Conservation (phyloP, 2,113 vertebrate genomes). For the Cebidichthys violaceus region DNA sequence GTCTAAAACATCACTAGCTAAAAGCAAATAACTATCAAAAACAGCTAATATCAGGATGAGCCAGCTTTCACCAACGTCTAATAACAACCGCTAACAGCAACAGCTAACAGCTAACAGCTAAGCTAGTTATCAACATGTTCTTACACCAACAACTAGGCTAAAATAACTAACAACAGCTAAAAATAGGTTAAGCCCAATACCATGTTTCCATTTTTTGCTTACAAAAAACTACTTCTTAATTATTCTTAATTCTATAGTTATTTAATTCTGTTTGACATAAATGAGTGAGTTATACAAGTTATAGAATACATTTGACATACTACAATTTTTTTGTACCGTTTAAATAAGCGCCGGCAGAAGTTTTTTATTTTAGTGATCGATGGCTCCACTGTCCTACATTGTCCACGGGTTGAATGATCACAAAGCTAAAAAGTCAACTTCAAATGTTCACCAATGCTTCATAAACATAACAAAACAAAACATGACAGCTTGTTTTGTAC, state of each 20-base stretch:
- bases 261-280: background rate
- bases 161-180: background rate
- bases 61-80: background rate
- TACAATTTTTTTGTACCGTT: background rate
- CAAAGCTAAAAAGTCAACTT: background rate
- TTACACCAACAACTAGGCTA: background rate
- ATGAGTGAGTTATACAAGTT: background rate
- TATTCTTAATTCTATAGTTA: background rate
- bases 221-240: background rate
- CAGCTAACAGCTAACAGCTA: background rate
- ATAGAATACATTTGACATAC: background rate
- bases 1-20: background rate
- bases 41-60: background rate
- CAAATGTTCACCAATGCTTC: background rate
- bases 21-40: background rate
- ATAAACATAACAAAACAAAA: conserved; percentile 1
- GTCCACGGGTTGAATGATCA: background rate
- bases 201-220: background rate
- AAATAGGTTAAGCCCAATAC: background rate
- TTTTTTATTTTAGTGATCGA: background rate
- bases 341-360: background rate
- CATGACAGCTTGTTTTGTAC: background rate
- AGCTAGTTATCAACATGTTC: background rate
- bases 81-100: background rate
- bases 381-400: background rate